These are phyloP conservation scores for Zeus faber DNA, from an alignment of 2,113 vertebrate species.

Conservation along the genomic window DNA sequence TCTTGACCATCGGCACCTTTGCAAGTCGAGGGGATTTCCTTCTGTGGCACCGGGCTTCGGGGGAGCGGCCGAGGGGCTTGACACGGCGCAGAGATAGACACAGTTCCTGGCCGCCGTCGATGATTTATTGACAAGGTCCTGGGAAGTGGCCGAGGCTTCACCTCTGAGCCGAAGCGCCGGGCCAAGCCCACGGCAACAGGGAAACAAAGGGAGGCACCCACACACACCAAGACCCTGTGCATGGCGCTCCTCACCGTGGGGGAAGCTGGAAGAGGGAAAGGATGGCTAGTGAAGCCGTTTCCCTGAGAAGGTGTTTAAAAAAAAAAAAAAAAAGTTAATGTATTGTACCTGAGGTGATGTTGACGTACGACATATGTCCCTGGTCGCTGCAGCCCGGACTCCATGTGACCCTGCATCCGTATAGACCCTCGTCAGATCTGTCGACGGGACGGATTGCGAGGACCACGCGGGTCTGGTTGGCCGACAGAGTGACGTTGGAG, in stretches of 20 bases:
- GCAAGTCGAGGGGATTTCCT: neutral
- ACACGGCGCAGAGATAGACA: neutral
- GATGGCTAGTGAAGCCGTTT: neutral
- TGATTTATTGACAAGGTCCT: neutral
- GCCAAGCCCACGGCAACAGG: conserved; percentile 52
- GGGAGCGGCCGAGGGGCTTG: conserved; percentile 30
- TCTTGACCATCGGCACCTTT: conserved; percentile 25
- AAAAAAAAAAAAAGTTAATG: neutral
- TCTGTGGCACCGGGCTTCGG: conserved; percentile 8
- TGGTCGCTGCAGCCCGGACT: fast-evolving
- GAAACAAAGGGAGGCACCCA: conserved; percentile 38
- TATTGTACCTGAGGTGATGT: conserved; percentile 57
- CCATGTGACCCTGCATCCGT: conserved; percentile 48
- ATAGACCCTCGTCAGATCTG: conserved; percentile 49
- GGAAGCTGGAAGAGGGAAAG: neutral
- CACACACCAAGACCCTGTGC: conserved; percentile 50
- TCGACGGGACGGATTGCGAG: conserved; percentile 35
- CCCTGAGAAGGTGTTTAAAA: neutral
- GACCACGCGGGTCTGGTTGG: conserved; percentile 17
- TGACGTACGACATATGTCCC: conserved; percentile 55
- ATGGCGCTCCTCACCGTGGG: conserved; percentile 23
- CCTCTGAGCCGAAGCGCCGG: conserved; percentile 38
- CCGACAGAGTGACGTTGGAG: neutral
- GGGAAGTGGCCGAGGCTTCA: conserved; percentile 24
- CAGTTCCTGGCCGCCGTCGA: neutral